Percentiles rank a stretch among this genome's conserved stretches.
Evolutionary conservation across 2,888 invertebrate genomes (phyloP).

Genomic region (Neocrepidodera transversa): DNA sequence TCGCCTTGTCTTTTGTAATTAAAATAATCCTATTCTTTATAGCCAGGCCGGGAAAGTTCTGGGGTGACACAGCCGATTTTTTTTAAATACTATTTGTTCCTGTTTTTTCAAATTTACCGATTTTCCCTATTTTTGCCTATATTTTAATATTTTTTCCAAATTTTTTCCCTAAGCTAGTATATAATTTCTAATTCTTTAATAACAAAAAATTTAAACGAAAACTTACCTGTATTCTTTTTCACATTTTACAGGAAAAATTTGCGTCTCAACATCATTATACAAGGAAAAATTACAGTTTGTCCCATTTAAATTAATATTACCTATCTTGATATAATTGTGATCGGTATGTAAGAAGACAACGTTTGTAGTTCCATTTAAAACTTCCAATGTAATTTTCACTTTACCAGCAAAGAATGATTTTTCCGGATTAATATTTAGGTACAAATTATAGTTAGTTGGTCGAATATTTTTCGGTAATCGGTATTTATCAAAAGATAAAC

Average conservation of each 20-base stretch:
- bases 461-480: constrained; percentile 62
- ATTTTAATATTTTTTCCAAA: too few relatives aligned
- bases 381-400: constrained; percentile 26
- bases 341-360: constrained; percentile 23
- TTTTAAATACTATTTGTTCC: too few relatives aligned
- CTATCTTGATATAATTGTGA: constrained; percentile 19
- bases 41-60: too few relatives aligned
- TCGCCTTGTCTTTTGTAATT: too few relatives aligned
- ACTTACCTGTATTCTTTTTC: constrained; percentile 7
- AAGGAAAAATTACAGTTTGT: background rate
- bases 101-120: too few relatives aligned
- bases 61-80: too few relatives aligned
- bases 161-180: too few relatives aligned
- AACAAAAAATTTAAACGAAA: too few relatives aligned
- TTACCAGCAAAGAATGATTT: constrained; percentile 27
- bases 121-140: too few relatives aligned
- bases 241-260: constrained; percentile 23
- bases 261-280: constrained; percentile 6
- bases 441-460: constrained; percentile 64
- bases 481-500: constrained; percentile 46
- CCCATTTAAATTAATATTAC: background rate
- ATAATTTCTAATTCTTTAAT: too few relatives aligned
- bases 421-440: constrained; percentile 36
- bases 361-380: background rate
- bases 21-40: too few relatives aligned